A percentile compares a stretch with the other conserved stretches of the same genome.
phyloP scores from a whole-genome alignment of 2,888 invertebrate species.

The Allacma fusca region DNA sequence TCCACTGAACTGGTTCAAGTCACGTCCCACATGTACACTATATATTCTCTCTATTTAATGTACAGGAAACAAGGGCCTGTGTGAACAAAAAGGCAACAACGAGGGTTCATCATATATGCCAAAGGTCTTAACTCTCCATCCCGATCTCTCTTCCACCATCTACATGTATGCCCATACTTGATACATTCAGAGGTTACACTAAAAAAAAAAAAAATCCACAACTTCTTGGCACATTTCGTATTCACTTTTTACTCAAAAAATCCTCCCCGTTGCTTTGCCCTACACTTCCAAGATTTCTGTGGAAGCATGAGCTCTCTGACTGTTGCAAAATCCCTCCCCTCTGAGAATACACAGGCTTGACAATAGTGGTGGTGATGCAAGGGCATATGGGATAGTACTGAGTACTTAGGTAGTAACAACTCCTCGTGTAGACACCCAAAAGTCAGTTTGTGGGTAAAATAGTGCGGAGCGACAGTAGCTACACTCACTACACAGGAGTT shows the following conservation, averaged over 20 bases:
- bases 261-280: not conserved
- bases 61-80: not conserved
- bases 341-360: not conserved
- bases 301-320: too few relatives aligned
- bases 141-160: not conserved
- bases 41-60: conserved; percentile 5
- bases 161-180: not conserved
- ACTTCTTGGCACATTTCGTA: not conserved
- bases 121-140: conserved; percentile 11
- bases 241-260: not conserved
- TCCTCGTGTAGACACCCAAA: too few relatives aligned
- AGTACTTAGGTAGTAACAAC: too few relatives aligned
- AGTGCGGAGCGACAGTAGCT: too few relatives aligned
- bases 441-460: too few relatives aligned
- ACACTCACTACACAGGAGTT: too few relatives aligned
- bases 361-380: too few relatives aligned
- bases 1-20: conserved; percentile 16
- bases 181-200: too few relatives aligned
- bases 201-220: not conserved
- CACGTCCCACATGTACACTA: conserved; percentile 4
- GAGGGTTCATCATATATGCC: not conserved
- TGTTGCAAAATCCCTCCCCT: not conserved
- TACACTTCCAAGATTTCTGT: not conserved
- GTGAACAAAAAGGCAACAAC: not conserved
- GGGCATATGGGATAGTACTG: too few relatives aligned